phyloP scores from a whole-genome alignment of 2,113 vertebrate genomes.

The Aegotheles bennettii region DNA sequence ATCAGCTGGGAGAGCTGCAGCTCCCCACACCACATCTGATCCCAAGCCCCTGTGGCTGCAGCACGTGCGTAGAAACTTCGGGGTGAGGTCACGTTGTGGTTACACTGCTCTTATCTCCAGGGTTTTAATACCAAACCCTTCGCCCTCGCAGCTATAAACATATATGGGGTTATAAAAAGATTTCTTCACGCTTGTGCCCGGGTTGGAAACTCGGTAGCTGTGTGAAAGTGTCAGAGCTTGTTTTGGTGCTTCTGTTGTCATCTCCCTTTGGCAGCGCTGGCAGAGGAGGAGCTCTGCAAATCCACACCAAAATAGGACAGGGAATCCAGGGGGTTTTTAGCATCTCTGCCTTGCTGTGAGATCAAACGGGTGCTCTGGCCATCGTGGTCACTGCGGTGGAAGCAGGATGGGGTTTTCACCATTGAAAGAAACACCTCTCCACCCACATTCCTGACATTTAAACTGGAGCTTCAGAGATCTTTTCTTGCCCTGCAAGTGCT shows the following conservation, averaged over 20 bases:
- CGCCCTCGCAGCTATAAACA: neutral
- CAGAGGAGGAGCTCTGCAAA: neutral
- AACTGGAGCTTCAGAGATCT: neutral
- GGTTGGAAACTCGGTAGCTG: neutral
- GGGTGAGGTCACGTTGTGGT: neutral
- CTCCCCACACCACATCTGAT: rapidly evolving
- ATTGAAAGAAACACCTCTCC: neutral
- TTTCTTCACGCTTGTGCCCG: neutral
- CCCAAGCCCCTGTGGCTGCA: neutral
- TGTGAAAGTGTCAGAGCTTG: neutral
- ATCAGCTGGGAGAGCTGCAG: neutral
- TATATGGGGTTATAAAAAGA: neutral
- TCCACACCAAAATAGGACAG: neutral
- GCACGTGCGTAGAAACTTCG: neutral
- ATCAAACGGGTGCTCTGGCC: neutral
- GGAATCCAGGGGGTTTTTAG: neutral
- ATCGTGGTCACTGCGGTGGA: neutral
- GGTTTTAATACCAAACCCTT: neutral
- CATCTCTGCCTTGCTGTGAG: neutral
- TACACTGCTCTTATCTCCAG: neutral
- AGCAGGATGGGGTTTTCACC: neutral
- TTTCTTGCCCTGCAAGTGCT: neutral
- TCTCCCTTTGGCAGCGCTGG: rapidly evolving
- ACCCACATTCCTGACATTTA: neutral
- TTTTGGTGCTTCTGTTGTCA: neutral